phyloP scores from a whole-genome alignment of 2,113 vertebrate genomes.

The Nibea coibor region DNA sequence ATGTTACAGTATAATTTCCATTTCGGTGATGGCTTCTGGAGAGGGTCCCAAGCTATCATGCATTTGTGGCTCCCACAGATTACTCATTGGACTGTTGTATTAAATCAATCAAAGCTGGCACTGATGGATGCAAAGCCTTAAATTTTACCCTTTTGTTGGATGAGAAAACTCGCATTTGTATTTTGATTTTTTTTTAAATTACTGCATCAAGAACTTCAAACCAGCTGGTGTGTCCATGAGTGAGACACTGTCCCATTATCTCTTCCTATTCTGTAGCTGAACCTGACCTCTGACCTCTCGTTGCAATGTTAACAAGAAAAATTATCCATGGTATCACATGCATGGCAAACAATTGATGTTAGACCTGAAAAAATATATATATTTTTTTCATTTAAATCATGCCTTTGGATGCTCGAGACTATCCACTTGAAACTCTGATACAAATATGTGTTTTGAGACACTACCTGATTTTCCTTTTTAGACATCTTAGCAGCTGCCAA shows the following conservation, averaged over 20 bases:
- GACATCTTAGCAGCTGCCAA: neutral
- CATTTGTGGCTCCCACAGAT: slow-evolving; percentile 18
- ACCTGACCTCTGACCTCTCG: neutral
- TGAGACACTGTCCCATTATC: neutral
- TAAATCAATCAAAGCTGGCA: slow-evolving; percentile 46
- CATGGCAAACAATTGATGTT: neutral
- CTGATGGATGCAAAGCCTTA: slow-evolving; percentile 38
- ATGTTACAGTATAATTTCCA: slow-evolving; percentile 28
- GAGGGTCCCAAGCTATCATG: slow-evolving; percentile 33
- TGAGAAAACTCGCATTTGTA: neutral
- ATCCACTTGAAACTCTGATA: neutral
- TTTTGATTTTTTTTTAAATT: neutral
- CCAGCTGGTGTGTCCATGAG: slow-evolving; percentile 11
- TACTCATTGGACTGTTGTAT: slow-evolving; percentile 4
- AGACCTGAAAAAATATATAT: neutral
- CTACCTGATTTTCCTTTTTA: neutral
- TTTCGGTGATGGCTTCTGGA: slow-evolving; percentile 40
- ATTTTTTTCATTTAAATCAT: neutral
- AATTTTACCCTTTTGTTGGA: slow-evolving; percentile 4
- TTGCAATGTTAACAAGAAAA: neutral
- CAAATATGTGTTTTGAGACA: neutral
- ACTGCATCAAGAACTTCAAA: neutral
- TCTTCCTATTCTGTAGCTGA: neutral
- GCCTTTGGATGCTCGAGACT: neutral
- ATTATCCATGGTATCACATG: neutral